Evolutionary conservation across 2,797 vertebrate species (phyloP).

Genomic region (Coregonus sp.): DNA sequence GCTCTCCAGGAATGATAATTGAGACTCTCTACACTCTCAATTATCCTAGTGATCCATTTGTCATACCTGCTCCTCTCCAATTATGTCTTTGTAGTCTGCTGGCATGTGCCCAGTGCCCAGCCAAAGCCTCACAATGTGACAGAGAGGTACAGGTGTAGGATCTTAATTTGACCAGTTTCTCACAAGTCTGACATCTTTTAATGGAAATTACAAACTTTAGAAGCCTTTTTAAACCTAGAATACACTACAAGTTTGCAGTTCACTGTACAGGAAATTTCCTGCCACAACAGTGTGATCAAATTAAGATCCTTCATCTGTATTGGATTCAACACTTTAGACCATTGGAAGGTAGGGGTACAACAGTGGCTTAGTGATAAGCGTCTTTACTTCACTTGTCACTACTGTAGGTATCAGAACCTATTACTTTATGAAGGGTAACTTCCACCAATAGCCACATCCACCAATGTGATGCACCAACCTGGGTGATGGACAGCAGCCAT

Average conservation of each 20-base stretch:
- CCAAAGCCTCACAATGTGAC: conserved; percentile 28
- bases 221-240: too few relatives aligned
- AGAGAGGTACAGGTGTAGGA: background rate
- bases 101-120: conserved; percentile 35
- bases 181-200: too few relatives aligned
- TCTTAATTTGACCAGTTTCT: background rate
- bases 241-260: too few relatives aligned
- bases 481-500: background rate
- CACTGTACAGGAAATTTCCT: too few relatives aligned
- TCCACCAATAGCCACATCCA: background rate
- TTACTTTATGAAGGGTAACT: too few relatives aligned
- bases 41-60: conserved; percentile 72
- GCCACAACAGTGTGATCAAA: too few relatives aligned
- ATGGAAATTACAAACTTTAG: too few relatives aligned
- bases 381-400: background rate
- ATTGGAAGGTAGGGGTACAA: conserved; percentile 52
- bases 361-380: conserved; percentile 25
- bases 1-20: conserved; percentile 51
- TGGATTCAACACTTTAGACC: conserved; percentile 41
- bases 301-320: background rate
- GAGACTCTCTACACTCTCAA: conserved; percentile 62
- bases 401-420: background rate
- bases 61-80: conserved; percentile 70
- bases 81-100: conserved; percentile 58
- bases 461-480: background rate